Base-by-base conservation (phyloP, 92 coral and sea anemone genomes). In the Meandrina meandrites region DNA sequence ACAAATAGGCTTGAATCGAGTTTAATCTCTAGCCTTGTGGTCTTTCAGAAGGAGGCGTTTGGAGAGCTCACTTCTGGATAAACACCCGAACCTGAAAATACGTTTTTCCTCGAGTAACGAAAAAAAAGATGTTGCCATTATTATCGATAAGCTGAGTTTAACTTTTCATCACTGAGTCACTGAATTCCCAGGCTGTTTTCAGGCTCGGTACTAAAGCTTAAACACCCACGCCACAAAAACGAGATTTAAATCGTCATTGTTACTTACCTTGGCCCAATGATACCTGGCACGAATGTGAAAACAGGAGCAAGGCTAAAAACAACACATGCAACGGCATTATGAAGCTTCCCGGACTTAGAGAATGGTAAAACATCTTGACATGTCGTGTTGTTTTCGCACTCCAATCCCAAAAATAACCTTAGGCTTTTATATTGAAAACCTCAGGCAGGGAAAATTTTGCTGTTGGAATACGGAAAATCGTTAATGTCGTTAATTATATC, bases 251-350 rank as follows among this genome's bases (percentile, higher is more conserved):
- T 21, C 27, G 18, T 31, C 4, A 22, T 5, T 15, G 28, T 31
- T 27, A 84, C 87, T 74, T 54, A 84, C 87, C 80, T 73, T 73
- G 78, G 0, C 27, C 78, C 28, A 73, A 34, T 15, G 87, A 73
- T 0, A 2, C 37, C 54, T 11, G 35, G n/a, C 45, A 27, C 28
- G 28, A 30, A 50, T 74, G 42, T 27, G 80, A 54, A 18, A 75
- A 17, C 28, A 84, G 53, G 35, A 74, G 69, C 7, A 56, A 4
- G 40, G 17, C 16, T n/a, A 54, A n/a, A 24, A 54, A 15, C 87
- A 75, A 24, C 56, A 36, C 30, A n/a, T 28, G 15, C 24, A 40
- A 51, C 28, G 71, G 18, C 72, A 56, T n/a, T 0, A 10, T 31
- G 30, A 73, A 83, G 31, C 87, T 40, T 31, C 34, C 40, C 5